Evolutionary conservation across 92 coral and sea anemone species (phyloP).

Genomic region (Umimayanthus chanpuru): DNA sequence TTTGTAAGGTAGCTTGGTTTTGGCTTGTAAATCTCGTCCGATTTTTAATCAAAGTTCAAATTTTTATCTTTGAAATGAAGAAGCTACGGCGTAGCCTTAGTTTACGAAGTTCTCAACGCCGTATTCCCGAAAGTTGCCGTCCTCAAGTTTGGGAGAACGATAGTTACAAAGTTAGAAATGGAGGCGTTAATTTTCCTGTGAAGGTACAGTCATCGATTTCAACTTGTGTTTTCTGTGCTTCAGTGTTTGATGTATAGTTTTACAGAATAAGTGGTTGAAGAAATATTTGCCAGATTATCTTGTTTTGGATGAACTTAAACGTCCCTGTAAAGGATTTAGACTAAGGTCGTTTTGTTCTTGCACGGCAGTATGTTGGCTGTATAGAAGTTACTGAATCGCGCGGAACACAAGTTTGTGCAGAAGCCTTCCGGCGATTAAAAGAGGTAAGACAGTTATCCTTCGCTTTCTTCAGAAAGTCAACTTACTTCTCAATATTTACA

Average conservation of each 20-base stretch:
- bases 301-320: conserved; percentile 15
- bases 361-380: conserved; percentile 82
- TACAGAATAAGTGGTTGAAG: background rate
- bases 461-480: background rate
- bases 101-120: conserved; percentile 90
- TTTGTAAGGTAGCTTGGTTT: conserved; percentile 13
- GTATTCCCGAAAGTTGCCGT: conserved; percentile 94
- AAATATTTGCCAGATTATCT: conserved; percentile 12
- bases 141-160: conserved; percentile 99
- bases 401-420: conserved; percentile 98
- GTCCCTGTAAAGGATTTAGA: background rate
- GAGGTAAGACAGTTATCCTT: conserved; percentile 59
- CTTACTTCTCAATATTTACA: background rate
- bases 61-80: conserved; percentile 66
- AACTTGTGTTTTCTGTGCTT: background rate
- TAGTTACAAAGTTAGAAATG: conserved; percentile 96
- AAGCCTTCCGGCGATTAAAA: conserved; percentile 89
- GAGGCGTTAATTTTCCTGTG: conserved; percentile 98
- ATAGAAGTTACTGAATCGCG: conserved; percentile 97
- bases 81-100: conserved; percentile 89
- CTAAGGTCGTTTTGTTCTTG: conserved; percentile 33
- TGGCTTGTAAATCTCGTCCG: background rate
- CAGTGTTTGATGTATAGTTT: background rate
- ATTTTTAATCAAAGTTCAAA: conserved; percentile 30
- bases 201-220: conserved; percentile 62